Percentiles rank a stretch among this genome's conserved stretches.
Evolutionary conservation across 2,888 invertebrate genomes (phyloP).

Genomic region (Teinopalpus imperialis): DNA sequence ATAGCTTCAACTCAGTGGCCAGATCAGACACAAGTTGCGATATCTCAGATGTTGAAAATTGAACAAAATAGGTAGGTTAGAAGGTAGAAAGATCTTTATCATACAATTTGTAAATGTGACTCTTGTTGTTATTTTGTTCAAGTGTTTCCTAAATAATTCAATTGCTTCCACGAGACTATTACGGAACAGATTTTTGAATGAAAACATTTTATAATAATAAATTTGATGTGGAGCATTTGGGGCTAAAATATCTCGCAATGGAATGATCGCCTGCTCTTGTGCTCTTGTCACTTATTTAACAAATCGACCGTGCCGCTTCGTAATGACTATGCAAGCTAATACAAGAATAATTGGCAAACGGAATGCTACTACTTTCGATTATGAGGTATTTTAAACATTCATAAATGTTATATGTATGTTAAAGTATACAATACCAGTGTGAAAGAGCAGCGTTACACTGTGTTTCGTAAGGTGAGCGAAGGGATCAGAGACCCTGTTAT

Average conservation of each 20-base stretch:
- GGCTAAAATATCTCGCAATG: constrained; percentile 84
- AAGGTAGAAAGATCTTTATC: neutral
- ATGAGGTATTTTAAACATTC: too few relatives aligned
- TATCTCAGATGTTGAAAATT: constrained; percentile 76
- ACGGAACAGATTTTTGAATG: too few relatives aligned
- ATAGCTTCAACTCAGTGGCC: constrained; percentile 81
- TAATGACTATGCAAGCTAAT: constrained; percentile 86
- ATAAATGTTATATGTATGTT: too few relatives aligned
- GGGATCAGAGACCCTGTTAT: too few relatives aligned
- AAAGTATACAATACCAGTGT: too few relatives aligned
- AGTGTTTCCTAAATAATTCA: too few relatives aligned
- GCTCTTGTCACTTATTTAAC: constrained; percentile 86
- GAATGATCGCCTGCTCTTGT: constrained; percentile 83
- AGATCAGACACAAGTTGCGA: constrained; percentile 74
- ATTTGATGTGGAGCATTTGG: constrained; percentile 84
- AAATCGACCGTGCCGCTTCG: constrained; percentile 86
- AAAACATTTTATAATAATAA: too few relatives aligned
- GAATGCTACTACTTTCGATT: constrained; percentile 81
- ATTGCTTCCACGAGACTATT: too few relatives aligned
- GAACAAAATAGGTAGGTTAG: constrained; percentile 77
- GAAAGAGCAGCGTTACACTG: too few relatives aligned
- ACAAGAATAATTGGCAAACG: constrained; percentile 88
- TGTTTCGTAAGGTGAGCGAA: too few relatives aligned
- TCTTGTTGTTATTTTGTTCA: too few relatives aligned
- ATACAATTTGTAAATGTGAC: neutral